Evolutionary conservation across 2,797 vertebrate genomes (phyloP), one percentile per base, ranked within the genome.

Genomic region (Sus cebifrons): DNA sequence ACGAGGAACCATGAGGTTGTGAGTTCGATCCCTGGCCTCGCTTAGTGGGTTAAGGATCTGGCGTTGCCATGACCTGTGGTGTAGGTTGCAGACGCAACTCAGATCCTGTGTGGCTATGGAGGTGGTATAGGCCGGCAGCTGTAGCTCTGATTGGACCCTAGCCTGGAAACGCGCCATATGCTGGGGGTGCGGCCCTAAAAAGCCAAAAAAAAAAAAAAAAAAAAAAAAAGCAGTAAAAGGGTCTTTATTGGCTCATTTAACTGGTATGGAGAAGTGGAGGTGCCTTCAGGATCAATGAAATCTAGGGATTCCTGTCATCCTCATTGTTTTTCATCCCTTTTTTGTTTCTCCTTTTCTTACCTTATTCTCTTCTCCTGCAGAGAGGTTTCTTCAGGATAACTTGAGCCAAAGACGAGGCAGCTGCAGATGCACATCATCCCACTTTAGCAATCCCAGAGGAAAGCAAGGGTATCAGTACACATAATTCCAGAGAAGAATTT

Each of bases 211-310:
- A 36, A 36, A 36, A 36, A 36, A 36, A 36, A 36, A 36, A 36
- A 36, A 36, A 36, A 36, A 36, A 36, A 60, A 44, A 73, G 36
- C 20, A 82, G 20, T 54, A 56, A 91, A 85, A 75, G n/a, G 18
- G 23, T 15, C 74, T 67, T 73, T 74, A 44, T 29, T 90, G 64
- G 49, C 75, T 86, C 40, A 68, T 62, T 82, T 94, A 83, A 70
- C 77, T 92, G 20, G 2, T 14, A 21, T 94, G 18, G n/a, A 49
- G 17, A 67, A n/a, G 71, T 44, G 1, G 25, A 79, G 44, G 20
- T 86, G 21, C 1, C 52, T 56, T 8, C 12, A 49, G 64, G 44
- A 10, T 81, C 64, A 60, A 9, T 27, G 13, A 62, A 89, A 71
- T 65, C 71, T 81, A 62, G 25, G 27, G 1, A 29, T 58, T 67